Evolutionary conservation across 2,797 vertebrate species (phyloP).

Genomic region (Falco peregrinus): DNA sequence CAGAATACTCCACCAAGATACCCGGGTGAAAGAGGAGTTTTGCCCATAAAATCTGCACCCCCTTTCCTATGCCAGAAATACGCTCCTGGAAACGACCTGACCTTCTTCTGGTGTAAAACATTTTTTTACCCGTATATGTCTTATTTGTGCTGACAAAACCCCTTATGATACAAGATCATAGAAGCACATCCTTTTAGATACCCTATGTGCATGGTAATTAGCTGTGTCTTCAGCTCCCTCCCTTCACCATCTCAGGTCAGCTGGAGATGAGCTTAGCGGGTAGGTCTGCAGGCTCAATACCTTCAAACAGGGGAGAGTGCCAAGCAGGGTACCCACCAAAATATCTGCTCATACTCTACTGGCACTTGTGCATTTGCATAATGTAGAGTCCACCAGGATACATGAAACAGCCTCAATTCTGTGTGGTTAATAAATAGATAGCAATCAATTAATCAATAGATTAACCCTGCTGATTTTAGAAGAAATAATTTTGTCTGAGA

Average conservation of each 20-base stretch:
- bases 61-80: not conserved
- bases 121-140: not conserved
- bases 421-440: not conserved
- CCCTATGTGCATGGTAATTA: not conserved
- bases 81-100: not conserved
- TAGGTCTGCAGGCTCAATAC: not conserved
- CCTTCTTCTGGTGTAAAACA: not conserved
- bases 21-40: accelerated
- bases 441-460: not conserved
- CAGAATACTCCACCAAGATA: not conserved
- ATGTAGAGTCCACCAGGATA: not conserved
- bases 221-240: not conserved
- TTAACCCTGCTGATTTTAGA: not conserved
- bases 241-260: not conserved
- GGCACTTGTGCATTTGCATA: not conserved
- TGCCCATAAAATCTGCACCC: not conserved
- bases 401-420: not conserved
- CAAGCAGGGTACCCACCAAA: not conserved
- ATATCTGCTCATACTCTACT: not conserved
- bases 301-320: not conserved
- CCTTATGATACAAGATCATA: not conserved
- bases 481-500: not conserved
- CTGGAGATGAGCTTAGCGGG: not conserved
- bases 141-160: not conserved
- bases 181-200: not conserved